phyloP scores from a whole-genome alignment of 2,888 invertebrate genomes.

The Folsomia candida region DNA sequence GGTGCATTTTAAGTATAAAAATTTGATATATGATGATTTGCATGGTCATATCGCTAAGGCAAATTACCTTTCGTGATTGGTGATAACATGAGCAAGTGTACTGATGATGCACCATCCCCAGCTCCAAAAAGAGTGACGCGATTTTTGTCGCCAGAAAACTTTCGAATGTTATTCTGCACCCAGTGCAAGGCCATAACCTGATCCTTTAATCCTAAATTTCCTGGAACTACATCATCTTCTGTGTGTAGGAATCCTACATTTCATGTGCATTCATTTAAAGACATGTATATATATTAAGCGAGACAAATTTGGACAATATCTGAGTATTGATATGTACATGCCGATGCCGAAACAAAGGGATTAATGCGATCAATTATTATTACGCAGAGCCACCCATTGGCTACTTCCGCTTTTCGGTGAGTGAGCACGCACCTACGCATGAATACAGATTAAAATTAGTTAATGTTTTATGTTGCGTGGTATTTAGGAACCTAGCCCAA shows the following conservation, averaged over 20 bases:
- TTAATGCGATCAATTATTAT: too few species aligned
- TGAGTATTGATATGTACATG: too few species aligned
- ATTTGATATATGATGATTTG: too few species aligned
- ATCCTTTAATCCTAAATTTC: too few species aligned
- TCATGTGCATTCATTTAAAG: background rate
- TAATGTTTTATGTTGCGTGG: background rate
- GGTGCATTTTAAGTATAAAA: too few species aligned
- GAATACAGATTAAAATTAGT: background rate
- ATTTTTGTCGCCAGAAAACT: too few species aligned
- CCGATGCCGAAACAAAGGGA: too few species aligned
- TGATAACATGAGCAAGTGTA: constrained; percentile 41
- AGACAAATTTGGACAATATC: too few species aligned
- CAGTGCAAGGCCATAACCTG: constrained; percentile 33
- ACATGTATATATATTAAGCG: too few species aligned
- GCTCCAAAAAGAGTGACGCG: constrained; percentile 31
- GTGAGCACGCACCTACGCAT: background rate
- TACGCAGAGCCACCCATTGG: constrained; percentile 37
- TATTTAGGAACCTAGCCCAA: constrained; percentile 30
- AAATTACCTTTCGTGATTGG: constrained; percentile 36
- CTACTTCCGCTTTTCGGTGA: constrained; percentile 31
- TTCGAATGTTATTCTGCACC: constrained; percentile 34
- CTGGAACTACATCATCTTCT: constrained; percentile 26
- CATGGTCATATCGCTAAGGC: too few species aligned
- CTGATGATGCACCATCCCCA: constrained; percentile 28
- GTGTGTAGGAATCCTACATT: constrained; percentile 25